Evolutionary conservation across 92 coral and sea anemone genomes (phyloP), one percentile per base, ranked within the genome.

Genomic region (Paragorgia papillata): DNA sequence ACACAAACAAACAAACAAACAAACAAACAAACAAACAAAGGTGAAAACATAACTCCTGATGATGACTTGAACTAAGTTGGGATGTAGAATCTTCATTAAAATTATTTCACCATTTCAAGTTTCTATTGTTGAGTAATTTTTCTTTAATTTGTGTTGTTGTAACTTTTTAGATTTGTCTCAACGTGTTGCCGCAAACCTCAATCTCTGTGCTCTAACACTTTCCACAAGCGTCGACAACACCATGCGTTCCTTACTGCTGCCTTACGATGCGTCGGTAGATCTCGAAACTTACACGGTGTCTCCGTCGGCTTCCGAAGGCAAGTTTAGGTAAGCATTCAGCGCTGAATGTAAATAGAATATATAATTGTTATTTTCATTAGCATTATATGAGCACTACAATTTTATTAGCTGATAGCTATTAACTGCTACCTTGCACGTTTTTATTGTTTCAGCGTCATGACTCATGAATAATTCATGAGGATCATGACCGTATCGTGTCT

Each of bases 111-210:
- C n/a, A n/a, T n/a, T n/a, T n/a, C n/a, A n/a, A n/a, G n/a, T n/a
- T n/a, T n/a, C n/a, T n/a, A n/a, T n/a, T n/a, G 58, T 17, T 51
- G 58, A 22, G n/a, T 46, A 7, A 46, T 6, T 46, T 46, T 46
- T 22, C 22, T 13, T 22, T 13, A 22, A 14, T 4, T 29, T 3
- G 62, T 7, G 6, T 22, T 56, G 14, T 56, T 17, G 31, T 13
- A 56, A 13, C 15, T 56, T 31, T 17, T 56, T 51, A 71, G 78
- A 71, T 55, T 71, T 54, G 18, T 71, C 62, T 71, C 78, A 71
- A 55, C 62, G 64, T n/a, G 18, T 24, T 3, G 78, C 78, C 15
- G 78, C 46, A n/a, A 71, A 54, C 21, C 28, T 71, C 3, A 57
- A 71, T 14, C 13, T 71, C 31, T 71, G 30, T 19, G 62, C 63